Evolutionary conservation across 2,888 invertebrate genomes (phyloP).

Genomic region (Apocheima hispidaria): DNA sequence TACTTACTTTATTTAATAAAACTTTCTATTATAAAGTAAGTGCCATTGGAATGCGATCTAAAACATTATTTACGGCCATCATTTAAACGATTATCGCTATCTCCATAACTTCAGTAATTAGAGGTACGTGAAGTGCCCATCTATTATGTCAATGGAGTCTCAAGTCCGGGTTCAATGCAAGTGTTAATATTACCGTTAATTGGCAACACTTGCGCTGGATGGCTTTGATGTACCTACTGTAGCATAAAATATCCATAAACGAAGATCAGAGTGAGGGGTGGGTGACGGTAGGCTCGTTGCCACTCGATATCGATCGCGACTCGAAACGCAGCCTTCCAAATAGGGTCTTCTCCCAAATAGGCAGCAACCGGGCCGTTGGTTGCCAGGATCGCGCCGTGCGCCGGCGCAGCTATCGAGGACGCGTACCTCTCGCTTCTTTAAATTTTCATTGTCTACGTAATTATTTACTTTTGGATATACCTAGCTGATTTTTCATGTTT

Average conservation of each 20-base stretch:
- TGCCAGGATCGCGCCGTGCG: constrained; percentile 41
- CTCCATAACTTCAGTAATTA: background rate
- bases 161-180: constrained; percentile 15
- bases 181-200: constrained; percentile 26
- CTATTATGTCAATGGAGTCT: constrained; percentile 9
- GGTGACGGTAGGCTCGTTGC: constrained; percentile 64
- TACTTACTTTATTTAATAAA: background rate
- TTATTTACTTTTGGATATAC: constrained; percentile 57
- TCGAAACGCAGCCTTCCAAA: constrained; percentile 83
- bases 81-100: background rate
- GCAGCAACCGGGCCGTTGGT: constrained; percentile 65
- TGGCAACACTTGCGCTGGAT: constrained; percentile 34
- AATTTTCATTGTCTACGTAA: constrained; percentile 79
- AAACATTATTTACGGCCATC: constrained; percentile 5
- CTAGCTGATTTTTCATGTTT: background rate
- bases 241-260: constrained; percentile 60
- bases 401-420: constrained; percentile 70
- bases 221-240: constrained; percentile 43
- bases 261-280: constrained; percentile 66
- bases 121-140: constrained; percentile 1
- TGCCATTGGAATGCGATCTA: background rate
- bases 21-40: background rate
- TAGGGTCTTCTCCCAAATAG: constrained; percentile 82
- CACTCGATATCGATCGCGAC: constrained; percentile 75
- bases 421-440: constrained; percentile 67